Evolutionary conservation across 2,797 vertebrate genomes (phyloP).

Genomic region (Anableps anableps): DNA sequence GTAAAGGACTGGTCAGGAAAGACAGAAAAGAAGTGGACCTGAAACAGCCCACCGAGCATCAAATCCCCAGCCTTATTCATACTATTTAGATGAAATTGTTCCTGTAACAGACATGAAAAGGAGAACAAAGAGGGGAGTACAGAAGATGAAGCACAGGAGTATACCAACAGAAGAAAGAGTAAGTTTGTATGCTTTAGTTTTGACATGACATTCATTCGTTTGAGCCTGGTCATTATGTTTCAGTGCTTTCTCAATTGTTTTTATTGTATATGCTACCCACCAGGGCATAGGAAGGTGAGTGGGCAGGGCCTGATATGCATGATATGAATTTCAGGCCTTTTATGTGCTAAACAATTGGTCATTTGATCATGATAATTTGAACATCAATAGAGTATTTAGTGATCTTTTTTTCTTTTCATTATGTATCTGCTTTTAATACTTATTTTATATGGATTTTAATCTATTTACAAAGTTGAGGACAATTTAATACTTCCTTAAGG

Average conservation of each 20-base stretch:
- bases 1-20: slow-evolving; percentile 70
- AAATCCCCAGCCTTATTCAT: slow-evolving; percentile 71
- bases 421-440: neutral
- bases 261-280: slow-evolving; percentile 28
- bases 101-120: slow-evolving; percentile 36
- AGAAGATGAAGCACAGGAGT: neutral
- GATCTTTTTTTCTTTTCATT: neutral
- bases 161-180: neutral
- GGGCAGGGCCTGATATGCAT: slow-evolving; percentile 29
- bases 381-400: neutral
- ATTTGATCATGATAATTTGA: neutral
- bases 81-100: slow-evolving; percentile 60
- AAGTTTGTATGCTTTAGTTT: neutral
- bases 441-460: neutral
- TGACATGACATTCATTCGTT: neutral
- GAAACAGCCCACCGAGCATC: slow-evolving; percentile 75
- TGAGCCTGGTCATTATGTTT: neutral
- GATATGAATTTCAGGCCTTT: neutral
- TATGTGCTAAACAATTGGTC: neutral
- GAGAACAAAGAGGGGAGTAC: neutral
- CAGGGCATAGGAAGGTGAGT: neutral
- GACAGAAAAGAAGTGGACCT: slow-evolving; percentile 59
- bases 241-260: neutral
- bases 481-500: neutral
- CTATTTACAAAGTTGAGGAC: neutral